Base-by-base conservation (phyloP, 2,113 vertebrate species). In the Puffinus mauretanicus region DNA sequence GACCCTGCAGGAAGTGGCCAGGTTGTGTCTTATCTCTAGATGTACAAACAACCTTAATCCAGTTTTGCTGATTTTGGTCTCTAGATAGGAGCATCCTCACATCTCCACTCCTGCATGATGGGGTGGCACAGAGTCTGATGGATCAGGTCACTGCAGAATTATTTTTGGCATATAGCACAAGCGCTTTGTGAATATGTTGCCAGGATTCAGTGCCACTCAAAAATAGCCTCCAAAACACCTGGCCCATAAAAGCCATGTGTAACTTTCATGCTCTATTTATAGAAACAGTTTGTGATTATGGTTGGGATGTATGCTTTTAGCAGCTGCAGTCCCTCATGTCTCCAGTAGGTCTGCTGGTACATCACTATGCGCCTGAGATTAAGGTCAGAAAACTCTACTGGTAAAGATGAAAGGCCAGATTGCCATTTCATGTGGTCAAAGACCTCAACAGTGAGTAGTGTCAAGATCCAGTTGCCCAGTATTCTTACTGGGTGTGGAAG, bases 341-440 rank as follows among this genome's bases (percentile, higher is more conserved):
- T 70, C 72, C 64, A 51, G 61, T 18, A 88, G 85, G 80, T 13
- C 42, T 86, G 46, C 25, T 83, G n/a, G 30, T 62, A n/a, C 12
- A 7, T 78, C 0, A 0, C 11, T 30, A 4, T 10, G 9, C 6
- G 12, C 2, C 1, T 30, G 69, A 71, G 40, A 32, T n/a, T 17
- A 34, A 64, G 10, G 26, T 47, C 26, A 25, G 54, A 78, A 81
- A 70, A 86, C 34, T 82, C 47, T 19, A 1, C 5, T 0, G 2
- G 21, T 15, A 32, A 65, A 66, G 32, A 7, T 67, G 29, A 71
- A 86, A 81, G n/a, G 36, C 38, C 18, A n/a, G 64, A 12, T 24
- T 81, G 38, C 22, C 10, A 1, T 70, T 83, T 71, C 65, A 13
- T 12, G 13, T 71, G 44, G 13, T 51, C 0, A 0, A 69, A 65